Evolutionary conservation across 2,888 invertebrate species (phyloP).

Genomic region (Syritta pipiens): DNA sequence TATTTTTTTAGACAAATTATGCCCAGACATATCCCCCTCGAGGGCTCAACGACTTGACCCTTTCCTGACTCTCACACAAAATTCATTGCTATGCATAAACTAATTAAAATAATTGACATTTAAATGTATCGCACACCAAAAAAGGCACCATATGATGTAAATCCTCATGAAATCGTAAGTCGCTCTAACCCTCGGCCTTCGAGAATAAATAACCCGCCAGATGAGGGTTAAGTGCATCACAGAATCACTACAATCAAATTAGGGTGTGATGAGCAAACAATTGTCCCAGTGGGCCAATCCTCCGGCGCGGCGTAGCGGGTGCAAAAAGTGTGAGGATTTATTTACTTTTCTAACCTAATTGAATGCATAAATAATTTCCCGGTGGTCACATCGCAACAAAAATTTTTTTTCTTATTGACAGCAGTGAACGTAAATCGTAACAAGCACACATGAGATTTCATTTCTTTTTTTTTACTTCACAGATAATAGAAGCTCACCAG

Average conservation of each 20-base stretch:
- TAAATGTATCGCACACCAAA: slow-evolving; percentile 56
- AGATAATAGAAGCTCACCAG: slow-evolving; percentile 76
- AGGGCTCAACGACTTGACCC: no score
- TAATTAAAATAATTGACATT: slow-evolving; percentile 65
- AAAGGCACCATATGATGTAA: slow-evolving; percentile 71
- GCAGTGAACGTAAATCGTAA: background rate
- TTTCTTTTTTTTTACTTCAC: no score
- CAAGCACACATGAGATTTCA: background rate
- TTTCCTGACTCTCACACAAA: slow-evolving; percentile 8
- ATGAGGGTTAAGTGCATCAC: slow-evolving; percentile 78
- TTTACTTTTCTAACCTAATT: slow-evolving; percentile 79
- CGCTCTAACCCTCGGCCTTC: slow-evolving; percentile 43
- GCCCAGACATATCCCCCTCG: no score
- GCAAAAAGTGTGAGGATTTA: no score
- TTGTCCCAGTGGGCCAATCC: slow-evolving; percentile 78
- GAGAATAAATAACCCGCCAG: slow-evolving; percentile 33
- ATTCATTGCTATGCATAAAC: slow-evolving; percentile 58
- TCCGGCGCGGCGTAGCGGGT: no score
- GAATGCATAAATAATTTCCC: slow-evolving; percentile 77
- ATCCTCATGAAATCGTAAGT: slow-evolving; percentile 57
- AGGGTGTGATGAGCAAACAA: slow-evolving; percentile 80
- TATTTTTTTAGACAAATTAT: no score
- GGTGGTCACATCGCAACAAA: background rate
- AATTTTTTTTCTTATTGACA: background rate
- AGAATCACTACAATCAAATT: slow-evolving; percentile 79